Base-by-base conservation (phyloP, 2,888 invertebrate genomes). In the Spisula solida region DNA sequence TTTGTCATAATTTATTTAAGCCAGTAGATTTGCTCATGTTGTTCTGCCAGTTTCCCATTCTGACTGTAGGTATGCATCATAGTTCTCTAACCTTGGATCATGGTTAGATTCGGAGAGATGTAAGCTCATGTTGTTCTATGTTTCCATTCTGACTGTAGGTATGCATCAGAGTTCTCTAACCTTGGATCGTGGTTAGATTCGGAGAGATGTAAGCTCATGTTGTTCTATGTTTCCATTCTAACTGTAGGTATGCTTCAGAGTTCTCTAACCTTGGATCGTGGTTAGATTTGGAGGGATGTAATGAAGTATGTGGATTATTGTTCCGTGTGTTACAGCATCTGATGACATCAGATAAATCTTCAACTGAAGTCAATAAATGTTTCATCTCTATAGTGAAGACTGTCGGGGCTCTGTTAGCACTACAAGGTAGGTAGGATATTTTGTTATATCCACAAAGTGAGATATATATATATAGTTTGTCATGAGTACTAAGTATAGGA, bases 391-490 rank as follows among this genome's bases (percentile, higher is more conserved):
- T 92, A 0, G 78, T 93, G 41, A 82, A 80, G 20, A 88, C 90
- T 18, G 81, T 93, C 25, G 93, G 93, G 34, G 80, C 92, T 14
- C 79, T 94, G 4, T 86, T 94, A 25, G 70, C 91, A 14, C 78
- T 93, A 60, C 93, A 93, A 88, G 94, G 94, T 94, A 86, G 18
- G 31, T 16, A 34, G 70, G 41, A 2, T 41, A 41, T 41, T 41
- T 41, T 41, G 41, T 5, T 8, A n/a, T n/a, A n/a, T n/a, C n/a
- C n/a, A n/a, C n/a, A n/a, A n/a, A n/a, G n/a, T n/a, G n/a, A n/a
- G n/a, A n/a, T n/a, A n/a, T n/a, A n/a, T n/a, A n/a, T n/a, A n/a
- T n/a, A n/a, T n/a, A n/a, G n/a, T n/a, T n/a, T n/a, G n/a, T n/a
- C n/a, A n/a, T n/a, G n/a, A n/a, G n/a, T n/a, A n/a, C n/a, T n/a